Base-by-base conservation (phyloP, 2,797 vertebrate species). In the Hippoglossus hippoglossus region DNA sequence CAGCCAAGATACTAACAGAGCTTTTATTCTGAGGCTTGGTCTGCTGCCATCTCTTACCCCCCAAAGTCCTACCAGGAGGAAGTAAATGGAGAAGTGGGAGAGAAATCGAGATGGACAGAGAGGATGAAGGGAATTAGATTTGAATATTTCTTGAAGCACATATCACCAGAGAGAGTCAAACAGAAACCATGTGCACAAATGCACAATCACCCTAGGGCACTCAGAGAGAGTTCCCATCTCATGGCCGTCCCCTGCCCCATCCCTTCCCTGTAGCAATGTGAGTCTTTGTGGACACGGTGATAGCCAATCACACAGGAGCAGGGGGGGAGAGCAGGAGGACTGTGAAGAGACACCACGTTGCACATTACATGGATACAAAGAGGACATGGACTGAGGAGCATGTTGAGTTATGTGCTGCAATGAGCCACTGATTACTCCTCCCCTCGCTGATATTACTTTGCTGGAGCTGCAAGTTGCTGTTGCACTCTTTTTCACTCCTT, bases 1-100 rank as follows among this genome's bases (percentile, higher is more conserved):
- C 92, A 94, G 94, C 94, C 94, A 94, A 94, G 92, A 92, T 81
- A 89, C 89, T 90, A 93, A 94, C 89, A 90, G 83, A 73, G 90
- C 88, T 93, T 94, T 94, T 93, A 93, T 92, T 93, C 85, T 15
- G 18, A 84, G 64, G 57, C 81, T 93, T 94, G 93, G 92, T 89
- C 75, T 46, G 73, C 62, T 88, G 93, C 92, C 92, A 94, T 87
- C 64, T 63, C 56, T 73, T 59, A 60, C 65, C 72, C 68, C 73
- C 71, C 51, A 67, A 77, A 85, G 75, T 79, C 82, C 24, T 50
- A 75, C 78, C 61, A 26, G 75, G 74, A 76, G 73, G 80, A 88
- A 77, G 79, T 77, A 77, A 83, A 86, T 70, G 77, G 41, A 80
- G 50, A 2, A 59, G 67, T n/a, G 69, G 68, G 62, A 63, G 8